Evolutionary conservation across 2,888 invertebrate species (phyloP).

Genomic region (Cylloceria caligata): DNA sequence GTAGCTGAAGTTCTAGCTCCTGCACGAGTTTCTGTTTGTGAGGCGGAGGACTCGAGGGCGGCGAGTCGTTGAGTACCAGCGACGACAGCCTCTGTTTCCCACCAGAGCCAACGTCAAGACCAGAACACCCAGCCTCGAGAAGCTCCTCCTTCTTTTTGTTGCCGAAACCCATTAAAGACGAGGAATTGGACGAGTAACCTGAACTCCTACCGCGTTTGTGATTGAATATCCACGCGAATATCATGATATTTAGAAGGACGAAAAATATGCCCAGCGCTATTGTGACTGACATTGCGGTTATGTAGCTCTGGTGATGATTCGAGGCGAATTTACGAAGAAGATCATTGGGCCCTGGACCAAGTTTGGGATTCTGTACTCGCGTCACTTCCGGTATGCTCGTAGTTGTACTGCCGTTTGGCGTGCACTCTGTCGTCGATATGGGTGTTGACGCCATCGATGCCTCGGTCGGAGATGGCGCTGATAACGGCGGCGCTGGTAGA

Average conservation of each 20-base stretch:
- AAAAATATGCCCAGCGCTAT: constrained; percentile 94
- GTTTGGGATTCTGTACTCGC: constrained; percentile 80
- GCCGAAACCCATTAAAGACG: constrained; percentile 82
- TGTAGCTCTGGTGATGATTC: constrained; percentile 94
- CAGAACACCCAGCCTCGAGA: constrained; percentile 90
- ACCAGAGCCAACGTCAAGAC: constrained; percentile 85
- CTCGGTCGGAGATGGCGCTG: constrained; percentile 85
- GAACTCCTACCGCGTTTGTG: constrained; percentile 90
- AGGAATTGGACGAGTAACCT: constrained; percentile 73
- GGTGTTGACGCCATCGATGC: constrained; percentile 81
- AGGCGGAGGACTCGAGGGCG: constrained; percentile 77
- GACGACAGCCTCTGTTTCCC: constrained; percentile 78
- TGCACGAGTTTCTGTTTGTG: constrained; percentile 83
- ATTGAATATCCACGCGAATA: constrained; percentile 93
- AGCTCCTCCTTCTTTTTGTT: constrained; percentile 92
- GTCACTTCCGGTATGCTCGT: constrained; percentile 74
- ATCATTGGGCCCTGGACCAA: constrained; percentile 89
- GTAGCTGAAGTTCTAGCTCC: constrained; percentile 87
- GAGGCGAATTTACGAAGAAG: constrained; percentile 91
- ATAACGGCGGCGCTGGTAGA: constrained; percentile 85
- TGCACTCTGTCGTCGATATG: constrained; percentile 90
- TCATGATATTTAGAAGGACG: constrained; percentile 92
- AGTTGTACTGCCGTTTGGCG: constrained; percentile 87
- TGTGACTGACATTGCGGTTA: constrained; percentile 94
- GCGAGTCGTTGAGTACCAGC: constrained; percentile 77